Conservation (phyloP, 2,113 vertebrate genomes). For the Hassar affinis region DNA sequence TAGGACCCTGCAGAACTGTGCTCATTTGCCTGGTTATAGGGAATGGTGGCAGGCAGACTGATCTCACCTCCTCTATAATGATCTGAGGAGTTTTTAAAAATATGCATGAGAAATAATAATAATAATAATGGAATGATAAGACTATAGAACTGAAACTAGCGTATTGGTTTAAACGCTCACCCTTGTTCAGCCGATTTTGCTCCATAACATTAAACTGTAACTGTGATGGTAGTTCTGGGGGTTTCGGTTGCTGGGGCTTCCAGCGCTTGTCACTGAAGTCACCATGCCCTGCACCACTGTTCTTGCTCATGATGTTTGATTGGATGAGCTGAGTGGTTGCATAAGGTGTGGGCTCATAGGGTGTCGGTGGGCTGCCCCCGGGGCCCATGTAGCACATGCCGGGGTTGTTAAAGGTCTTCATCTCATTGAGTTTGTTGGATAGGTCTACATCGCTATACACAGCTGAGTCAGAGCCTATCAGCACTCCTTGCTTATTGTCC, state of each 20-base stretch:
- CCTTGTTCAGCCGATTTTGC: conserved; percentile 99
- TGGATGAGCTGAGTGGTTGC: conserved; percentile 99
- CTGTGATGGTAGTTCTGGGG: conserved; percentile 78
- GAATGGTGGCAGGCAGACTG: conserved; percentile 87
- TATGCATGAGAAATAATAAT: neutral
- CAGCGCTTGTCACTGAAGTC: conserved; percentile 94
- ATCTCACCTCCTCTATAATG: conserved; percentile 86
- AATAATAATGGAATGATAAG: neutral
- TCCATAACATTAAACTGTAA: conserved; percentile 98
- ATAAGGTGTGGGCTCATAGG: conserved; percentile 87
- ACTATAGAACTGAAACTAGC: neutral
- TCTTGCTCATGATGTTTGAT: conserved; percentile 85
- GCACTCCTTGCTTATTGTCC: conserved; percentile 98
- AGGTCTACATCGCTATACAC: conserved; percentile 96
- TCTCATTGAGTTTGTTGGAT: conserved; percentile 99
- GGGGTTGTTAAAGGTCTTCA: conserved; percentile 99
- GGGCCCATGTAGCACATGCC: conserved; percentile 86
- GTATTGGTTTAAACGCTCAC: conserved; percentile 69
- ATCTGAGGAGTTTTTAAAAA: conserved; percentile 56
- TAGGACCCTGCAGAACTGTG: conserved; percentile 92
- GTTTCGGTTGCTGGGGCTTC: conserved; percentile 70
- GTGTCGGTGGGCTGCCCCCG: conserved; percentile 67
- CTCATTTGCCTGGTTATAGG: conserved; percentile 92
- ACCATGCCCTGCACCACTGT: conserved; percentile 78
- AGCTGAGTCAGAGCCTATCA: conserved; percentile 92